Evolutionary conservation across 2,113 vertebrate genomes (phyloP).

Genomic region (Pseudorasbora parva): DNA sequence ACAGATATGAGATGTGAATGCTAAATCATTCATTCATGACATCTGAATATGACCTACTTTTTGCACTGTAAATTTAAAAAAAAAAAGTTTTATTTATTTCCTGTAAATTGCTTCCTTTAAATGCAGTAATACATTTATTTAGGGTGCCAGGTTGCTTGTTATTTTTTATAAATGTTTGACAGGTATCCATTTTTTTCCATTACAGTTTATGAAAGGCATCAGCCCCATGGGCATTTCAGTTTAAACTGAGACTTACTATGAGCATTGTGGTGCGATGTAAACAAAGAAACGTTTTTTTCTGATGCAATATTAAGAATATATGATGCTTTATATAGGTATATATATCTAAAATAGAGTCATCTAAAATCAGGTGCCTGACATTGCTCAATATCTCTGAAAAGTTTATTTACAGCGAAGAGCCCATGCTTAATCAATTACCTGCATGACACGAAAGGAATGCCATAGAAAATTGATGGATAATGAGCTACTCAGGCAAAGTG

Average conservation of each 20-base stretch:
- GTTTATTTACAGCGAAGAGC: background rate
- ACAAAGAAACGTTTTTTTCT: background rate
- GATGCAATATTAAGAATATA: background rate
- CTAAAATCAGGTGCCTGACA: background rate
- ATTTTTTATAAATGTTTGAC: background rate
- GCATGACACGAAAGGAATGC: background rate
- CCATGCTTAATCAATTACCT: conserved; percentile 10
- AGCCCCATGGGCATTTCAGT: background rate
- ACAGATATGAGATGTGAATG: background rate
- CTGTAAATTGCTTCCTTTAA: background rate
- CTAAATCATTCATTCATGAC: background rate
- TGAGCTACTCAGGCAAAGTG: background rate
- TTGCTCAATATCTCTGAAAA: background rate
- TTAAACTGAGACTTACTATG: background rate
- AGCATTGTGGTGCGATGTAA: background rate
- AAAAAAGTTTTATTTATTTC: background rate
- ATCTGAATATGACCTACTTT: too few relatives aligned
- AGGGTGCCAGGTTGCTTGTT: background rate
- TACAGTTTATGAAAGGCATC: conserved; percentile 14
- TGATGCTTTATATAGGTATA: background rate
- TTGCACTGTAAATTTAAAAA: too few relatives aligned
- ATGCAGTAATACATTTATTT: background rate
- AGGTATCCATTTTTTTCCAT: background rate
- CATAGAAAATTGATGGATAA: conserved; percentile 26
- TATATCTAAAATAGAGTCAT: background rate